Evolutionary conservation across 1,140 invertebrate species (phyloP).

Genomic region (Atopsyche davidsoni): DNA sequence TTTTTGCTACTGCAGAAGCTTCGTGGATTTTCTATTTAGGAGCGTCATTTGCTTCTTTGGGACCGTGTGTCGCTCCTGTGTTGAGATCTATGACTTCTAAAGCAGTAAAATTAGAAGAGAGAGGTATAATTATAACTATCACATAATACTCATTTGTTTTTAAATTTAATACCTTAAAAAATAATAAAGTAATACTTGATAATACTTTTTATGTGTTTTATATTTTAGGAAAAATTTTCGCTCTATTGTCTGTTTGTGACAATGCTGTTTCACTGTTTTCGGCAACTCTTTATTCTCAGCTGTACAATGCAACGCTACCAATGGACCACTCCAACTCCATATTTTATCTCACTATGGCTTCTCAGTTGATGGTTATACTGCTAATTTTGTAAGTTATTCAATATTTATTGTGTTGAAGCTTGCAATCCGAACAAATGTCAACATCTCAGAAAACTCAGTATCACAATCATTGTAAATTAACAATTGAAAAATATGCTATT

Average conservation of each 20-base stretch:
- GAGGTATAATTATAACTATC: conserved; percentile 46
- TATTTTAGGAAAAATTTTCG: conserved; percentile 61
- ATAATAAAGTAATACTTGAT: not conserved
- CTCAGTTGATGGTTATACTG: conserved; percentile 53
- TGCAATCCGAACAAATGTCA: too few species aligned
- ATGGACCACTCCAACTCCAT: conserved; percentile 50
- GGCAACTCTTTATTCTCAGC: conserved; percentile 60
- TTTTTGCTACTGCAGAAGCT: conserved; percentile 53
- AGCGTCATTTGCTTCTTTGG: conserved; percentile 58
- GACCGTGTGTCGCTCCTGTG: conserved; percentile 66
- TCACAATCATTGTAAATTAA: too few species aligned
- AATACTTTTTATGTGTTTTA: not conserved
- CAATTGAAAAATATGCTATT: too few species aligned
- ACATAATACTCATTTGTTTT: conserved; percentile 3
- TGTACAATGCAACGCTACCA: conserved; percentile 61
- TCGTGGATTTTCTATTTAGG: conserved; percentile 58
- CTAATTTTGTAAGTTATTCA: conserved; percentile 22
- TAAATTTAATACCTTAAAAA: not conserved
- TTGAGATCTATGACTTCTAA: conserved; percentile 71
- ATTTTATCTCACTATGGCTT: conserved; percentile 62
- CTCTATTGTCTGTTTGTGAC: conserved; percentile 67
- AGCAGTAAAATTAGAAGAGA: conserved; percentile 56
- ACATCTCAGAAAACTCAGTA: too few species aligned
- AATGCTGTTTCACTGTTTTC: conserved; percentile 68
- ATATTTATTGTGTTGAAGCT: too few species aligned